These are phyloP conservation scores for Stratiomys singularior DNA, from an alignment of 2,888 invertebrate species.

Conservation along the genomic window DNA sequence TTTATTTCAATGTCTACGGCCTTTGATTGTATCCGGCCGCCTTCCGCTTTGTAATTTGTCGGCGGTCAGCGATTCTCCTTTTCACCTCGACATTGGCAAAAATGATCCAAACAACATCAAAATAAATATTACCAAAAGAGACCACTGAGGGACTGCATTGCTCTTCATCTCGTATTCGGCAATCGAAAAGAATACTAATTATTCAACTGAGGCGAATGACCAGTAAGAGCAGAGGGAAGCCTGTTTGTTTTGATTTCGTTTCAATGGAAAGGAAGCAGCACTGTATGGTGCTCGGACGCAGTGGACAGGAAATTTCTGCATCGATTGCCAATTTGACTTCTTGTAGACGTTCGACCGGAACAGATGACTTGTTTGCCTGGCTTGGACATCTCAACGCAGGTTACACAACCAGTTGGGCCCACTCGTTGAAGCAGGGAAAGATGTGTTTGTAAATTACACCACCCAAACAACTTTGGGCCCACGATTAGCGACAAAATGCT, in stretches of 20 bases:
- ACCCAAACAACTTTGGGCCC: no score
- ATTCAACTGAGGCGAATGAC: not conserved
- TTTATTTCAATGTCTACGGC: not conserved
- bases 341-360: not conserved
- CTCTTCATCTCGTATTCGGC: no score
- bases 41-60: not conserved
- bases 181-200: not conserved
- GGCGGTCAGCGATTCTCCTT: not conserved
- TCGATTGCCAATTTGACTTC: conserved; percentile 13
- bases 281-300: not conserved
- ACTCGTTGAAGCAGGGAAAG: not conserved
- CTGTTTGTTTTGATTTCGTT: not conserved
- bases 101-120: not conserved
- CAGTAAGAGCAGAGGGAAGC: not conserved
- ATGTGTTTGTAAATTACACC: no score
- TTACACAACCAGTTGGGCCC: conserved; percentile 26
- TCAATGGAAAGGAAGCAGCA: not conserved
- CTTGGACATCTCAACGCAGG: not conserved
- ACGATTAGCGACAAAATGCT: no score
- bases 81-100: conserved; percentile 5
- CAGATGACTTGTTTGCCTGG: not conserved
- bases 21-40: not conserved
- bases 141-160: no score
- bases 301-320: conserved; percentile 1
- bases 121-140: not conserved